Base-by-base conservation (phyloP, 2,888 invertebrate genomes). In the Cryptus viduatorius region DNA sequence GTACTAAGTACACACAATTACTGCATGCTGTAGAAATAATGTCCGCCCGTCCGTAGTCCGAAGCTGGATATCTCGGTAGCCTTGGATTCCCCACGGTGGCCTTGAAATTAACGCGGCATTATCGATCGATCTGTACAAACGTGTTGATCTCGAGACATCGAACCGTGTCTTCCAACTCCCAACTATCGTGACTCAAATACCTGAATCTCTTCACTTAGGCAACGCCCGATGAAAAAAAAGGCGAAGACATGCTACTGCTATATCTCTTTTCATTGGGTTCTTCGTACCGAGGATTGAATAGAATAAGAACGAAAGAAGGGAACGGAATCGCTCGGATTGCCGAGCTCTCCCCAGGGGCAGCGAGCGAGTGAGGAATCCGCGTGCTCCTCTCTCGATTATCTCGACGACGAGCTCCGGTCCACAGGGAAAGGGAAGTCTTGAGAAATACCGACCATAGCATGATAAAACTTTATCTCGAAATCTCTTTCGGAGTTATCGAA, bases 31-130 rank as follows among this genome's bases (percentile, higher is more conserved):
- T 16, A 14, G 42, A 24, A 42, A 56, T 71, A 71, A 72, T 72
- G 72, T 61, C 46, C 29, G 8, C 48, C 46, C 37, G 12, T 31
- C 29, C 8, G 31, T 59, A 46, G 37, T 59, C 56, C 67, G 67
- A 8, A 44, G 64, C 29, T 79, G 61, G 56, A 56, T 76, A 83
- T 77, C 59, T 77, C 72, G 76, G 42, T 68, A 68, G 50, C 84
- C 84, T 83, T 80, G 83, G 59, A 71, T 37, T 53, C 75, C 53
- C 73, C 67, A 29, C 61, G n/a, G 44, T 73, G 77, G 59, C 83
- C 80, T 84, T 78, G 73, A 81, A 71, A 64, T 68, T 72, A 46
- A 19, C 46, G 53, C 24, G 76, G 31, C 53, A 59, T 77, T 73
- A 69, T 46, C 65, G 75, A 83, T 76, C 71, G 12, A 14, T 73